These are phyloP conservation scores for Centropristis striata DNA, from an alignment of 2,113 vertebrate species.

Conservation along the genomic window DNA sequence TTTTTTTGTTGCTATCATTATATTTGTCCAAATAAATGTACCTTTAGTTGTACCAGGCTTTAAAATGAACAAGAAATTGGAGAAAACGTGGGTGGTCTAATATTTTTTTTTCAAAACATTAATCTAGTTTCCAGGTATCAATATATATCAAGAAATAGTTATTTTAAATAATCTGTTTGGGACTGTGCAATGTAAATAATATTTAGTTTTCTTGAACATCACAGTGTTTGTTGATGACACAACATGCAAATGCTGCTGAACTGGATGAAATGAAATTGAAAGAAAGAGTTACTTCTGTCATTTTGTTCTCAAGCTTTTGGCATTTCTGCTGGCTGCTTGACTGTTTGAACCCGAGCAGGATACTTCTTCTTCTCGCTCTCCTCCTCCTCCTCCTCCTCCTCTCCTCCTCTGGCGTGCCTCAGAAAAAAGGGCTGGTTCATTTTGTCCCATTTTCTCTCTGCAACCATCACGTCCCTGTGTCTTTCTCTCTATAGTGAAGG, in stretches of 20 bases:
- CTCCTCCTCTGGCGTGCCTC: constrained; percentile 5
- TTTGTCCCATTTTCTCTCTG: neutral
- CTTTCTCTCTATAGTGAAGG: constrained; percentile 2
- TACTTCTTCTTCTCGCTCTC: constrained; percentile 1
- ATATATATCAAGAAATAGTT: too few species aligned
- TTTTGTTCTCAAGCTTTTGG: constrained; percentile 14
- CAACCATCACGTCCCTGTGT: neutral
- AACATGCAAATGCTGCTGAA: neutral
- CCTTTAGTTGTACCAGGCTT: too few species aligned
- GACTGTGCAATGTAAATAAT: too few species aligned
- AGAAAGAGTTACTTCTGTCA: neutral
- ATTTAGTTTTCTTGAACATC: too few species aligned
- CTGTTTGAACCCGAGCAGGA: constrained; percentile 15
- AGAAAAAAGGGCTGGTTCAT: neutral
- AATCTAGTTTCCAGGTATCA: too few species aligned
- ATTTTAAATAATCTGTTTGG: too few species aligned
- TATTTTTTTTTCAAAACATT: too few species aligned
- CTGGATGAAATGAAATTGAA: neutral
- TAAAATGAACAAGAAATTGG: too few species aligned
- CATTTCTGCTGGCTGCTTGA: constrained; percentile 29
- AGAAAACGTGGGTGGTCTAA: too few species aligned
- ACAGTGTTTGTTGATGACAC: too few species aligned
- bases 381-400: constrained; percentile 8
- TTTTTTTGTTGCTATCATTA: too few species aligned
- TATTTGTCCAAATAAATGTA: too few species aligned